Evolutionary conservation across 2,797 vertebrate species (phyloP), one percentile per base, ranked within the genome.

Genomic region (Enteromius unitaeniatus): DNA sequence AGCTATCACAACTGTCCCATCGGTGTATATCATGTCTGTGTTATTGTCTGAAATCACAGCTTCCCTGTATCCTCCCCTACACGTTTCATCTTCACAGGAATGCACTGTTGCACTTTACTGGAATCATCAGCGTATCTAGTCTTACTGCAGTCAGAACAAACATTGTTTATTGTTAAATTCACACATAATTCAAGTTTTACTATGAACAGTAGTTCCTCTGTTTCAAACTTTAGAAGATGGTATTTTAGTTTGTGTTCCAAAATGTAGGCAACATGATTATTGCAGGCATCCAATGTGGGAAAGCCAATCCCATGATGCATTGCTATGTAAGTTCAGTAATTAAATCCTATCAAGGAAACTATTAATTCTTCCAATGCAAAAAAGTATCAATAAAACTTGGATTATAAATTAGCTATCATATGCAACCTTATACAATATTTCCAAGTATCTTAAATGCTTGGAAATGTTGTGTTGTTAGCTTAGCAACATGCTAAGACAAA

Each of bases 51-150:
- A 85, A 77, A 60, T 85, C 88, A 34, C n/a, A 84, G 64, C 62
- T 86, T 34, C 78, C 13, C 47, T 79, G 83, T 86, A 76, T 83
- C 53, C 49, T 82, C 86, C 65, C 60, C 40, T 64, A 83, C 34
- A 84, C 13, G 81, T 79, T 62, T 79, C 89, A 86, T 80, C 79
- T 90, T 85, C 84, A 91, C 91, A 93, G 92, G 90, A 87, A 42
- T 83, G 86, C 84, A 87, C 88, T 60, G 45, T 78, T 84, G 78
- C 83, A 13, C 81, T 82, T 87, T 86, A 88, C n/a, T 79, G 26
- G 76, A 74, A 69, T 31, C 79, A 73, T 62, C 77, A 31, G 19
- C 81, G 78, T 72, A 69, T 37, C 40, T 75, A 65, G 9, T 28
- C 23, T 26, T 37, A 34, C 47, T 45, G 51, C 37, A 79, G 28